Evolutionary conservation across 2,113 vertebrate genomes (phyloP).

Genomic region (Vulpes vulpes): DNA sequence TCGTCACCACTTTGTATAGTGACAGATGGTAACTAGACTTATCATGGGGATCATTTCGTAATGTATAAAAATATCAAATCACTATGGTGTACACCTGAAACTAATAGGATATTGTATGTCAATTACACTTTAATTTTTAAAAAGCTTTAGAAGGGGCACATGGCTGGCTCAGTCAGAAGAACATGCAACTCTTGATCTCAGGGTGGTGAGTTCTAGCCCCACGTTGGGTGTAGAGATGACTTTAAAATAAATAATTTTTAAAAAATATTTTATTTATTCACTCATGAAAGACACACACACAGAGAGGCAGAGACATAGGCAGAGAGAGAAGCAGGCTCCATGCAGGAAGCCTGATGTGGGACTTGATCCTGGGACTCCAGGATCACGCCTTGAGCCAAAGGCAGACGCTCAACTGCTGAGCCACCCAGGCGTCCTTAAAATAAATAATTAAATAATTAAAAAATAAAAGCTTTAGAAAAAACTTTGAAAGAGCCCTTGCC

Average conservation of each 20-base stretch:
- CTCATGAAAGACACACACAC: too few relatives aligned
- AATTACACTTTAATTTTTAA: neutral
- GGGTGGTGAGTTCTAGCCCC: neutral
- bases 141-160: neutral
- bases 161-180: neutral
- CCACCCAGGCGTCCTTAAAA: too few relatives aligned
- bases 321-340: too few relatives aligned
- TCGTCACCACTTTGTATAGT: neutral
- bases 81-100: neutral
- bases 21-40: neutral
- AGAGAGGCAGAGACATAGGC: too few relatives aligned
- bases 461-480: neutral
- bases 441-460: neutral
- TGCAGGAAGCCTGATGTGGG: too few relatives aligned
- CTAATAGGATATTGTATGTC: neutral
- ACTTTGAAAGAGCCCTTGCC: neutral
- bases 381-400: too few relatives aligned
- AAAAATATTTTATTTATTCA: too few relatives aligned
- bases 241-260: neutral
- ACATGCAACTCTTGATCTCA: neutral
- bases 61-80: neutral
- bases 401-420: too few relatives aligned
- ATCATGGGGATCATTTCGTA: neutral
- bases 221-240: neutral
- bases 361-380: too few relatives aligned